Evolutionary conservation across 2,888 invertebrate genomes (phyloP).

Genomic region (Cryptus armator): DNA sequence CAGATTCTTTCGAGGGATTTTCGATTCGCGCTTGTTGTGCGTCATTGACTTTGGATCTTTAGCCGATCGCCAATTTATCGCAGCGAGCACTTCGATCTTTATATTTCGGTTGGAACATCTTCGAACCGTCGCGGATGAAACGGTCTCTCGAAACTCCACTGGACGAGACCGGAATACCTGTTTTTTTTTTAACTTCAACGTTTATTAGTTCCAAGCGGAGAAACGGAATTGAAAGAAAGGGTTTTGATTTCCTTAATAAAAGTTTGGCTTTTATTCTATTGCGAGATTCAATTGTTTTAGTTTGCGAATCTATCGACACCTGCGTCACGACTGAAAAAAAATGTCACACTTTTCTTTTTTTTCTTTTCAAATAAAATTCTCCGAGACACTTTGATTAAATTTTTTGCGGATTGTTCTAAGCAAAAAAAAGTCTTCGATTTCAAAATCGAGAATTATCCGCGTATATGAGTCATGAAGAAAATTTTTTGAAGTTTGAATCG

Average conservation of each 20-base stretch:
- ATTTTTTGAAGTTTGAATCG: too few species aligned
- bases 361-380: too few species aligned
- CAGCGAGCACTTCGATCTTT: conserved; percentile 13
- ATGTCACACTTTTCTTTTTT: not conserved
- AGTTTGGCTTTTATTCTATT: not conserved
- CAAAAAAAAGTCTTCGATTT: too few species aligned
- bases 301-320: not conserved
- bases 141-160: conserved; percentile 38
- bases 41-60: conserved; percentile 52
- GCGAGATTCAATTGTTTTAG: not conserved
- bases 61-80: conserved; percentile 57
- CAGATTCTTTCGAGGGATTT: not conserved
- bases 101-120: not conserved
- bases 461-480: too few species aligned
- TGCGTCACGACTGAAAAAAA: not conserved
- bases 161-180: conserved; percentile 59
- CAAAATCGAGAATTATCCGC: too few species aligned
- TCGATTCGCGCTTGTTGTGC: conserved; percentile 12
- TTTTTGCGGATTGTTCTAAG: too few species aligned
- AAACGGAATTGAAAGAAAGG: not conserved
- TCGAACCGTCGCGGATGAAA: conserved; percentile 2
- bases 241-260: not conserved
- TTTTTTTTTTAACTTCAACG: not conserved
- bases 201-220: not conserved
- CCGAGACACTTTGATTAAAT: too few species aligned